A percentile compares a stretch with the other conserved stretches of the same genome.
Evolutionary conservation across 2,113 vertebrate genomes (phyloP).

Genomic region (Sclerurus mexicanus): DNA sequence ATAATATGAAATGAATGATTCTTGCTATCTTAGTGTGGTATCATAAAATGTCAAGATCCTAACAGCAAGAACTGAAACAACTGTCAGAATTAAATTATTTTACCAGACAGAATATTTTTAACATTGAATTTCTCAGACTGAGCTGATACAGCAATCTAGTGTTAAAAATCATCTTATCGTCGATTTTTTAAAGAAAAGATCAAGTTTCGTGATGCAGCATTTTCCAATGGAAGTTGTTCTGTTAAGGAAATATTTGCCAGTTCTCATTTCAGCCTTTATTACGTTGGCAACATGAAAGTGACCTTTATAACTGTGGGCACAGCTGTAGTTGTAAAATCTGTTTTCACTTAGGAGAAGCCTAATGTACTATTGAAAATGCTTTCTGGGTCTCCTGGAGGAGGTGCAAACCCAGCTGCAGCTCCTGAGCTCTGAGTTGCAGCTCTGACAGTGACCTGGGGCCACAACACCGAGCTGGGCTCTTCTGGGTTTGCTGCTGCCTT

Average conservation of each 20-base stretch:
- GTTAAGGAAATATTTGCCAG: not conserved
- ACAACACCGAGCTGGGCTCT: not conserved
- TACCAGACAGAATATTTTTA: not conserved
- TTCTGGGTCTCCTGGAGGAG: not conserved
- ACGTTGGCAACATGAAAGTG: not conserved
- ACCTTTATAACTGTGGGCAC: not conserved
- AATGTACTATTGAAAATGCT: not conserved
- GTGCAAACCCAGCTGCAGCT: not conserved
- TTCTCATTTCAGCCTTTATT: conserved; percentile 6
- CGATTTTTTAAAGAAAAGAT: not conserved
- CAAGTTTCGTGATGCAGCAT: not conserved
- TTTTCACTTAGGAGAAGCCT: not conserved
- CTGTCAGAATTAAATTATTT: not conserved
- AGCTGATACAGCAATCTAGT: not conserved
- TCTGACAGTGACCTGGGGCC: not conserved
- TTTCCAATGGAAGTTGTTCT: not conserved
- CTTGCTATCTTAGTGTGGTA: not conserved
- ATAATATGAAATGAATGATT: not conserved
- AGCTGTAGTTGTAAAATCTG: not conserved
- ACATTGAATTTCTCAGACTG: not conserved
- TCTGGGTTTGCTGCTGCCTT: not conserved
- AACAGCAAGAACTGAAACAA: not conserved
- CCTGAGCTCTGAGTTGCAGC: not conserved
- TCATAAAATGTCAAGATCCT: not conserved
- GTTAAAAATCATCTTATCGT: not conserved